Percentiles rank a stretch among this genome's conserved stretches.
Evolutionary conservation across 2,888 invertebrate genomes (phyloP).

Genomic region (Drosophila crucigera): DNA sequence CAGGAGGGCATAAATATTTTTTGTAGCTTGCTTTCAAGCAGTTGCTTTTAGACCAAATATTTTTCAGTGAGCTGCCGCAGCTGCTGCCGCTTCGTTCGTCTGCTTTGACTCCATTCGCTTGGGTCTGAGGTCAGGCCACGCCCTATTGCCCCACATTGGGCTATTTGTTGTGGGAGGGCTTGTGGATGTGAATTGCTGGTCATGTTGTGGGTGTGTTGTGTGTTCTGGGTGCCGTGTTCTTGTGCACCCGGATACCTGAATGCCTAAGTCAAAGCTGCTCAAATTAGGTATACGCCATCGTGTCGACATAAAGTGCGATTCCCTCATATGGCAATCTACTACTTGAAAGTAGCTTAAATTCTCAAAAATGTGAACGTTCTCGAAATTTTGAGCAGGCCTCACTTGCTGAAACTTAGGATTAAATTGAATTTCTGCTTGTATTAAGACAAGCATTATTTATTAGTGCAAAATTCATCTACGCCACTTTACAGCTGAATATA

Average conservation of each 20-base stretch:
- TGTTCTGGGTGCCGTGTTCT: neutral
- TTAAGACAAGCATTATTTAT: neutral
- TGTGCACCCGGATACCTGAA: constrained; percentile 17
- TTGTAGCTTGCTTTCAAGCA: constrained; percentile 42
- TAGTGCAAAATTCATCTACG: neutral
- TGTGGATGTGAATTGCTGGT: neutral
- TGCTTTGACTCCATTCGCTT: constrained; percentile 5
- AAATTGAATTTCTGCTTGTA: neutral
- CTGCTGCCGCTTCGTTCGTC: constrained; percentile 7
- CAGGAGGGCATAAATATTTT: constrained; percentile 55
- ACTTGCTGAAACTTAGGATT: neutral
- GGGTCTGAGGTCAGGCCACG: constrained; percentile 51
- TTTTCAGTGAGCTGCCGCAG: constrained; percentile 35
- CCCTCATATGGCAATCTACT: constrained; percentile 7
- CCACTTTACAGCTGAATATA: neutral
- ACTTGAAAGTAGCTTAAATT: neutral
- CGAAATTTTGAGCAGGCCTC: neutral
- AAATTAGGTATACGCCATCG: constrained; percentile 47
- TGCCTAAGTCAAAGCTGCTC: constrained; percentile 17
- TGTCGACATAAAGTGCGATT: constrained; percentile 33
- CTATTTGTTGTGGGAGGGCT: neutral
- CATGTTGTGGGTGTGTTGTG: constrained; percentile 1
- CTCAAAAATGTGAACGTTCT: neutral
- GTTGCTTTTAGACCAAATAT: constrained; percentile 51
- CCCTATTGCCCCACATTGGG: constrained; percentile 56